phyloP scores from a whole-genome alignment of 2,888 invertebrate species.

The Torymus auratus region DNA sequence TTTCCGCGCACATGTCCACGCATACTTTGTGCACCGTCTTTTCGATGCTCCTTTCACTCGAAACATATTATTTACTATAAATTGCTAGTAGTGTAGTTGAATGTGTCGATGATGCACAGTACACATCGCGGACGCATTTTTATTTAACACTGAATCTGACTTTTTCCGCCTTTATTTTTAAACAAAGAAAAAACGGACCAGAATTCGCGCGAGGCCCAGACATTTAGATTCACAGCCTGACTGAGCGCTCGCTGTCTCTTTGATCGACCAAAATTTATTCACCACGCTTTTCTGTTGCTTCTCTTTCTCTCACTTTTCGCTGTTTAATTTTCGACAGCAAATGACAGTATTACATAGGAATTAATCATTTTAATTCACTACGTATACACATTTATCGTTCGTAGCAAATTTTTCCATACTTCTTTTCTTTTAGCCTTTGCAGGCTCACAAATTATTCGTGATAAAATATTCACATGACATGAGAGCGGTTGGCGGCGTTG shows the following conservation, averaged over 20 bases:
- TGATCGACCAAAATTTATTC: conserved; percentile 48
- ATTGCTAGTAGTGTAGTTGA: conserved; percentile 70
- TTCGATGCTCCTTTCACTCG: conserved; percentile 59
- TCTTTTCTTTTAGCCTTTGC: conserved; percentile 30
- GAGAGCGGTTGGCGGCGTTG: conserved; percentile 31
- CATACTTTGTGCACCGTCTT: conserved; percentile 57
- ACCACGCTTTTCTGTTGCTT: conserved; percentile 20
- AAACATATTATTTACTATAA: conserved; percentile 73
- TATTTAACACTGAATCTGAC: conserved; percentile 46
- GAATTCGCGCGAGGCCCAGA: conserved; percentile 70
- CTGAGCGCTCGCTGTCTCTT: conserved; percentile 69
- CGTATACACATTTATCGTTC: conserved; percentile 23
- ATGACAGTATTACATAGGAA: conserved; percentile 48
- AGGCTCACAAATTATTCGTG: conserved; percentile 40
- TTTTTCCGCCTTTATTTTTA: conserved; percentile 24
- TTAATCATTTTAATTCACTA: conserved; percentile 47
- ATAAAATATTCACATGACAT: conserved; percentile 47
- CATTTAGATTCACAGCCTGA: conserved; percentile 77
- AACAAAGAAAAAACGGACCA: conserved; percentile 48
- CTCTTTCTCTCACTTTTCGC: conserved; percentile 23
- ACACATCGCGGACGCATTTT: conserved; percentile 50
- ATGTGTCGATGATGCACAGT: conserved; percentile 51
- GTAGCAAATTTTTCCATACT: conserved; percentile 14
- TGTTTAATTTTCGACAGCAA: conserved; percentile 41
- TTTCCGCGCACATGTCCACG: conserved; percentile 50